Evolutionary conservation across 2,797 vertebrate species (phyloP), one percentile per base, ranked within the genome.

Genomic region (Triplophysa yarkandensis): DNA sequence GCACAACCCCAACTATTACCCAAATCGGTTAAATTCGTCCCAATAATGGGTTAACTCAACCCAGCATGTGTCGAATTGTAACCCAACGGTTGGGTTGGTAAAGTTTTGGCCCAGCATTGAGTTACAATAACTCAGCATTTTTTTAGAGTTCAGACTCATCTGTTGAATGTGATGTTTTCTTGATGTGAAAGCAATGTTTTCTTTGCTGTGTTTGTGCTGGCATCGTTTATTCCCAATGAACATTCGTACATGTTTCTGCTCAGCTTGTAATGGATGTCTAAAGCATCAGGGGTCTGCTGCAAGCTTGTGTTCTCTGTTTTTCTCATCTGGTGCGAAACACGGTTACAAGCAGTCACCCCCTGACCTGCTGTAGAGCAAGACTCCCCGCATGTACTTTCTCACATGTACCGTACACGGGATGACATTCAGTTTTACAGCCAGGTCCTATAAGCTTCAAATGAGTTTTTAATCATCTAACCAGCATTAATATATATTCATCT

Each of bases 291-390:
- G 43, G 81, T 74, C 69, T 36, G 9, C 77, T 75, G 73, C 58
- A 55, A 77, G 78, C 27, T 71, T 74, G 64, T 71, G 74, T 23
- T 74, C 76, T 84, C 82, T 87, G 84, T 67, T 86, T 88, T 86
- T 80, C 85, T 85, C 86, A 82, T 88, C 78, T 84, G 34, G 79
- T 76, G 68, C 81, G 78, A 80, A 89, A 83, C 80, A 68, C 65
- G 76, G 83, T 83, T 86, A 82, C 81, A 75, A 68, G 77, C 65
- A 10, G 50, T 30, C 43, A 54, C 55, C 70, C 65, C 64, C 67
- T 69, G 57, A 65, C 58, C 67, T 55, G 25, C 41, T 30, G 44
- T 50, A 25, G 66, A 64, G 75, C 32, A 52, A 50, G 69, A 60
- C 36, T 30, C 25, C 1, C 71, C 72, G 83, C 39, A 48, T n/a